A percentile compares a stretch with the other conserved stretches of the same genome.
Conservation (phyloP, 2,797 vertebrate genomes). For the Clarias platycephalus region DNA sequence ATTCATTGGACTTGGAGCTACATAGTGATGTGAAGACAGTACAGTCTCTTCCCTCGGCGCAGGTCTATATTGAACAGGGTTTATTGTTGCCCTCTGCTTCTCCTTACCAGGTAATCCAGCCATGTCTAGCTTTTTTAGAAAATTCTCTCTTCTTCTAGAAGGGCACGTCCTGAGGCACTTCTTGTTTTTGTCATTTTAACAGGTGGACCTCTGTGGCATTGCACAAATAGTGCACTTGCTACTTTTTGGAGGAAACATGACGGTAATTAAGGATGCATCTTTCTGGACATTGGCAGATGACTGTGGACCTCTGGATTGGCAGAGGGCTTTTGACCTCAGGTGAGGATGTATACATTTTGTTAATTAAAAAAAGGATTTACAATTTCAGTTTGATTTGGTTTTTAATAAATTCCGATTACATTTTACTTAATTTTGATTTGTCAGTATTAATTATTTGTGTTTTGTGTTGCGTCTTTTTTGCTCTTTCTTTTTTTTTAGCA, state of each 20-base stretch:
- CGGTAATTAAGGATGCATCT: slow-evolving; percentile 28
- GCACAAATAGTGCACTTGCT: slow-evolving; percentile 59
- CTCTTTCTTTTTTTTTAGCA: slow-evolving; percentile 37
- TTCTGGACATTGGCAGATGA: slow-evolving; percentile 50
- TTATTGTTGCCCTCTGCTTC: slow-evolving; percentile 55
- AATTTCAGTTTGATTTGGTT: not conserved
- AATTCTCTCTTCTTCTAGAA: not conserved
- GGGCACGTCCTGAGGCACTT: not conserved
- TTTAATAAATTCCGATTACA: not conserved
- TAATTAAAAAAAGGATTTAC: not conserved
- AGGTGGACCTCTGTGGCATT: slow-evolving; percentile 60
- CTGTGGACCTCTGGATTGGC: slow-evolving; percentile 30
- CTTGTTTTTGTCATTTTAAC: not conserved
- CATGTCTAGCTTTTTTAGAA: not conserved
- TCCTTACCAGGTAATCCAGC: slow-evolving; percentile 62
- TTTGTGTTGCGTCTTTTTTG: not conserved
- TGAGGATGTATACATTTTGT: not conserved
- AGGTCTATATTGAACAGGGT: slow-evolving; percentile 60
- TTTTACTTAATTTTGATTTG: not conserved
- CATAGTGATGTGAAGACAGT: slow-evolving; percentile 57
- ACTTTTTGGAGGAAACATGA: slow-evolving; percentile 47
- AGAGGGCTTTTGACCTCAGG: slow-evolving; percentile 24
- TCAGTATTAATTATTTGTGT: not conserved
- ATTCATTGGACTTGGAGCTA: slow-evolving; percentile 63
- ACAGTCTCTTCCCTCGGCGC: slow-evolving; percentile 55